These are phyloP conservation scores for Tupaia tana DNA, from an alignment of 2,113 vertebrate species.

Conservation along the genomic window DNA sequence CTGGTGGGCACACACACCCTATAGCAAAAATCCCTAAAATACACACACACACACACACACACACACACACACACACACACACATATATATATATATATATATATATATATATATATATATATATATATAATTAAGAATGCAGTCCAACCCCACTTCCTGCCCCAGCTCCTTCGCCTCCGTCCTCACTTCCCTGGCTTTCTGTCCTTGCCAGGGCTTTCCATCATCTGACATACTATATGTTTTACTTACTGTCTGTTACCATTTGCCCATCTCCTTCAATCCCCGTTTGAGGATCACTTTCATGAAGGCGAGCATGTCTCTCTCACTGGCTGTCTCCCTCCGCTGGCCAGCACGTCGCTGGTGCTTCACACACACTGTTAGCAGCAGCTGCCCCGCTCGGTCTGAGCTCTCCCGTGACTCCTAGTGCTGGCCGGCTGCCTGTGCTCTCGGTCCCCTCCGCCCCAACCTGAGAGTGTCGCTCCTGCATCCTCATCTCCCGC, in stretches of 20 bases:
- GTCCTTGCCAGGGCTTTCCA: neutral
- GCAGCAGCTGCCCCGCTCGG: neutral
- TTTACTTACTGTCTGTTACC: neutral
- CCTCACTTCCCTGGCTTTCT: neutral
- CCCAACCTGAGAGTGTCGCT: neutral
- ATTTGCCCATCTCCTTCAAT: neutral
- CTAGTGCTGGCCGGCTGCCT: neutral
- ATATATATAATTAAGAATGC: neutral
- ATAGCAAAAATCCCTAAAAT: no score
- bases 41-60: no score
- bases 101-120: no score
- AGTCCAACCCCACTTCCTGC: accelerated
- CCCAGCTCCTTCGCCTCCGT: neutral
- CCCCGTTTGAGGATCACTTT: neutral
- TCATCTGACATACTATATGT: neutral
- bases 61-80: accelerated
- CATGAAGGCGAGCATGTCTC: neutral
- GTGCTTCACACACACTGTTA: neutral
- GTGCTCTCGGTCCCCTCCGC: neutral
- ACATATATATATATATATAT: no score
- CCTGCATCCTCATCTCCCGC: neutral
- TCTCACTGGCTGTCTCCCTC: neutral
- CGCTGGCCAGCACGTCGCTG: neutral
- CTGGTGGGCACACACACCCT: no score
- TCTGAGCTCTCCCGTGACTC: neutral